Evolutionary conservation across 1,140 invertebrate species (phyloP).

Genomic region (Lasioglossum albipes): DNA sequence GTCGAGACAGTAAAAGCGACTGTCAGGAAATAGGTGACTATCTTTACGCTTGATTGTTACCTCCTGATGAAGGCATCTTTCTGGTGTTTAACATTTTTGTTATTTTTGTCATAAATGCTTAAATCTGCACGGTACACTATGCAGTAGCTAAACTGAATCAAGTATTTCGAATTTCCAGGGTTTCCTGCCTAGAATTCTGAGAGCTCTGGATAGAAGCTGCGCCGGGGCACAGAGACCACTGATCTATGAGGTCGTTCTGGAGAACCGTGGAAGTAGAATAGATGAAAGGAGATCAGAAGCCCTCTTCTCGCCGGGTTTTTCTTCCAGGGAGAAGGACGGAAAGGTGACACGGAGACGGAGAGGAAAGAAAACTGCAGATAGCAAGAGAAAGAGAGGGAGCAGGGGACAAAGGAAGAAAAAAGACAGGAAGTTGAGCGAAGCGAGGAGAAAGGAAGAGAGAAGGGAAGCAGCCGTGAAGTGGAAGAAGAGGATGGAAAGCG

Average conservation of each 20-base stretch:
- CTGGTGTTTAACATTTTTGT: no score
- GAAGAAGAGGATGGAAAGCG: neutral
- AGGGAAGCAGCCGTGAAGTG: conserved; percentile 5
- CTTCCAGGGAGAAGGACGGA: conserved; percentile 25
- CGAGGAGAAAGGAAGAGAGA: neutral
- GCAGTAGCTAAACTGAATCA: no score
- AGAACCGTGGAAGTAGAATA: conserved; percentile 14
- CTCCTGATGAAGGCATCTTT: no score
- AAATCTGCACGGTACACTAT: no score
- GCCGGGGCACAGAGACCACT: neutral
- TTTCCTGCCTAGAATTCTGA: no score
- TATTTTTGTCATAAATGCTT: no score
- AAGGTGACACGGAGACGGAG: neutral
- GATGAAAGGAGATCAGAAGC: conserved; percentile 20
- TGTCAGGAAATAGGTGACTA: no score
- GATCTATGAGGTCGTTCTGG: neutral
- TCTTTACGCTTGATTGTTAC: no score
- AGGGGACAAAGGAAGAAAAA: neutral
- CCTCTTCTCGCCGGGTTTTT: conserved; percentile 23
- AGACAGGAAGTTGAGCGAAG: no score
- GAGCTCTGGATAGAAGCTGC: no score
- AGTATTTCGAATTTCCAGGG: no score
- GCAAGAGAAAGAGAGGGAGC: neutral
- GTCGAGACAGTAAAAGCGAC: no score
- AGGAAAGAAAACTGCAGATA: neutral